These are phyloP conservation scores for Drosophila formosana DNA, from an alignment of 2,888 invertebrate genomes.

Conservation along the genomic window DNA sequence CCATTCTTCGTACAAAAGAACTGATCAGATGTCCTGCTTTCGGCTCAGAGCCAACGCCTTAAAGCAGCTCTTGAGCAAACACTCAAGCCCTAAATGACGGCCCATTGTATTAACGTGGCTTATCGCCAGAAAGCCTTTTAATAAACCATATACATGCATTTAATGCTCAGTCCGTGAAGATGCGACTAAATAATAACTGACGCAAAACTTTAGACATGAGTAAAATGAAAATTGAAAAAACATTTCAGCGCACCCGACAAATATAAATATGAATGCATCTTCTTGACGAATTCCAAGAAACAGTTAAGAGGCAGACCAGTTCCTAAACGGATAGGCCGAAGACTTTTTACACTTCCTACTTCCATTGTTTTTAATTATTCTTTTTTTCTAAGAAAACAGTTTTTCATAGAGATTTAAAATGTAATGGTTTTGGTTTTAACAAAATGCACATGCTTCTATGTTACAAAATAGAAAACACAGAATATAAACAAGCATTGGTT, in stretches of 20 bases:
- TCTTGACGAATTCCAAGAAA: constrained; percentile 21
- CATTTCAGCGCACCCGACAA: constrained; percentile 36
- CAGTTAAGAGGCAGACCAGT: background rate
- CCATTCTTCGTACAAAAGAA: constrained; percentile 21
- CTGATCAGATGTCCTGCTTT: constrained; percentile 72
- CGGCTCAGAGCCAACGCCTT: constrained; percentile 60
- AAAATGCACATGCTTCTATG: no score
- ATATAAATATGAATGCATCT: constrained; percentile 13
- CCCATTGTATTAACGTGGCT: constrained; percentile 61
- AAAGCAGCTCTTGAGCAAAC: constrained; percentile 68
- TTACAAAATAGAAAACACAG: no score
- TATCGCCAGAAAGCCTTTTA: constrained; percentile 71
- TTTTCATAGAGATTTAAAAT: no score
- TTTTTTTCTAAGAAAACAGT: no score
- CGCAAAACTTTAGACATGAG: constrained; percentile 69
- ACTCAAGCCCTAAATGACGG: constrained; percentile 55
- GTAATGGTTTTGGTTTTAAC: no score
- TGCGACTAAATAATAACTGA: constrained; percentile 62
- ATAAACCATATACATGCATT: constrained; percentile 61
- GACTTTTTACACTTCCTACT: constrained; percentile 1
- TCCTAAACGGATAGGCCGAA: background rate
- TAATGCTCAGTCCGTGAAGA: constrained; percentile 32
- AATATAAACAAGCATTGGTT: no score
- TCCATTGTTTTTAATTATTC: no score
- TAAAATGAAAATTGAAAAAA: constrained; percentile 81